Evolutionary conservation across 2,888 invertebrate genomes (phyloP), one percentile per base, ranked within the genome.

Genomic region (Cantharis lateralis): DNA sequence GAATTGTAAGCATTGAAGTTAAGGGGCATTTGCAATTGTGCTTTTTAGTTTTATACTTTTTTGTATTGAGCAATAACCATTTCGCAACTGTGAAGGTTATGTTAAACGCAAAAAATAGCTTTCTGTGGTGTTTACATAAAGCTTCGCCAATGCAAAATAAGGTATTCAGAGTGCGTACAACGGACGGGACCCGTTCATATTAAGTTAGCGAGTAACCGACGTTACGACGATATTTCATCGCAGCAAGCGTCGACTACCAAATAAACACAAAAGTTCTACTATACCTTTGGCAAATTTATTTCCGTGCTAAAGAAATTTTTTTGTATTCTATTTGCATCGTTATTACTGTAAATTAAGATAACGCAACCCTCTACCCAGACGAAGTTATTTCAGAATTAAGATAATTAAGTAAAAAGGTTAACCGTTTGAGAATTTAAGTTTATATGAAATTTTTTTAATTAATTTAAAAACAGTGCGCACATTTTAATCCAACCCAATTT

Each of bases 151-250:
- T 78, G 78, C 78, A 78, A 78, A 66, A 78, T 80, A 80, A 82
- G 80, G 79, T 82, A 81, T 84, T 83, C 84, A 74, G 80, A 77
- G 79, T 80, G 84, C 84, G 84, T 84, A 80, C 82, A 79, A 73
- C 71, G 79, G 80, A 80, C 80, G 78, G 72, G 78, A 70, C 78
- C 72, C 75, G 82, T 83, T 82, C 81, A 82, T 83, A 84, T 84
- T 84, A 83, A 84, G 84, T 83, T 83, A 83, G 83, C 83, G 81
- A 81, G 83, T 83, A 83, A 83, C 82, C 82, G 83, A 80, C 83
- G 84, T 82, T 82, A 80, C 79, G 83, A 84, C 83, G 82, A 84
- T 84, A 84, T 84, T 84, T 84, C 84, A 84, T 82, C 80, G 82
- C 82, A 74, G 80, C 82, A 81, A 81, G 81, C 81, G 81, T 82